phyloP scores from a whole-genome alignment of 2,113 vertebrate species.

The Cercopithecus mona region DNA sequence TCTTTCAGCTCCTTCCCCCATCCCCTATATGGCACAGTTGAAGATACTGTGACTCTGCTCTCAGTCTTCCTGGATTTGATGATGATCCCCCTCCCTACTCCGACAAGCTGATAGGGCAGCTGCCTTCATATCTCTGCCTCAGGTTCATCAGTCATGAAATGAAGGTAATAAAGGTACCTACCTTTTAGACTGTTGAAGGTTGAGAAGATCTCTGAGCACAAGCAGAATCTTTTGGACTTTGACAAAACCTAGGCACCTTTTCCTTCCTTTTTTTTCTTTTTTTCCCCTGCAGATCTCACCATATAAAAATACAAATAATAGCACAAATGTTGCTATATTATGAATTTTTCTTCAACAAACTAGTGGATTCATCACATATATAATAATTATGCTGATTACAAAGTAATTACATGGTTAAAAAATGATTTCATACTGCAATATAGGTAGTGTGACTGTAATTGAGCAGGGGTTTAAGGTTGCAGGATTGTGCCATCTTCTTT shows the following conservation, averaged over 20 bases:
- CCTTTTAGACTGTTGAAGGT: not conserved
- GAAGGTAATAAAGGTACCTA: not conserved
- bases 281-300: not conserved
- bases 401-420: not conserved
- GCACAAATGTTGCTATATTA: not conserved
- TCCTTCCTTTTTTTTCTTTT: not conserved
- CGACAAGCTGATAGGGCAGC: not conserved
- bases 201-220: not conserved
- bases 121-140: not conserved
- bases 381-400: not conserved
- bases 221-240: not conserved
- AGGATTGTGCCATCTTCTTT: not conserved
- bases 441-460: too few species aligned
- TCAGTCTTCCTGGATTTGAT: not conserved
- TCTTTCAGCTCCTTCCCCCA: rapidly evolving
- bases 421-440: not conserved
- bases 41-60: not conserved
- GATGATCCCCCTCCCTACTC: not conserved
- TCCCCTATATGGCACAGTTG: not conserved
- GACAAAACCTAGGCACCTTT: not conserved
- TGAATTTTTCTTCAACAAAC: not conserved
- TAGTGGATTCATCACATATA: not conserved
- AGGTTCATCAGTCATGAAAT: not conserved
- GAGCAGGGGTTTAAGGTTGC: not conserved
- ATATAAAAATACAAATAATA: not conserved